Conservation (phyloP, 35 echinoderm and acorn worm species). For the Stichopus chloronotus region DNA sequence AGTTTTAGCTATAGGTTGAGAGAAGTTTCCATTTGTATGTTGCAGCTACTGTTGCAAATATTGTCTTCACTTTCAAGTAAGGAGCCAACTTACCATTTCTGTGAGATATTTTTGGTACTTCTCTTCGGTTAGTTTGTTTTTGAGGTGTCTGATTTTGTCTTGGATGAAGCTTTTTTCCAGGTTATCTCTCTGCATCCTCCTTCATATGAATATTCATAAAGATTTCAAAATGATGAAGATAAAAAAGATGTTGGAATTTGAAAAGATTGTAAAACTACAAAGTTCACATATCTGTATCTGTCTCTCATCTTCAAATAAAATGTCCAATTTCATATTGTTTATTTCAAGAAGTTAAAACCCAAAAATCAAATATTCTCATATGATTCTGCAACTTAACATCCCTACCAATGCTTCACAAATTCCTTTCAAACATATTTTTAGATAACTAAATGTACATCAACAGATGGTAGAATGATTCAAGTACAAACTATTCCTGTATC, state of each 20-base stretch:
- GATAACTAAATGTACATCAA: neutral
- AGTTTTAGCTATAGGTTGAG: too few relatives aligned
- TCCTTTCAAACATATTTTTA: neutral
- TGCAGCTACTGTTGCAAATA: too few relatives aligned
- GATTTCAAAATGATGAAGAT: neutral
- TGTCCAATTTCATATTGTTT: too few relatives aligned
- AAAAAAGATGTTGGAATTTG: neutral
- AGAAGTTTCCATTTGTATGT: too few relatives aligned
- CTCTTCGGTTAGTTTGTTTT: conserved; percentile 6
- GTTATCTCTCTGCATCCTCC: neutral
- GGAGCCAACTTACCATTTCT: neutral
- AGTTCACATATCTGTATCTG: neutral
- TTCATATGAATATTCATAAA: neutral
- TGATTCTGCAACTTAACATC: too few relatives aligned
- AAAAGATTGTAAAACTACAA: neutral
- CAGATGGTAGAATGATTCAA: neutral
- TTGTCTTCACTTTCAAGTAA: too few relatives aligned
- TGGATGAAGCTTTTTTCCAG: neutral
- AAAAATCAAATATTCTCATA: too few relatives aligned
- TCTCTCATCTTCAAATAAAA: neutral
- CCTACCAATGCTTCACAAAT: too few relatives aligned
- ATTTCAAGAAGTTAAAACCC: too few relatives aligned
- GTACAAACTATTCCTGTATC: neutral
- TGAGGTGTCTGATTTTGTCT: neutral
- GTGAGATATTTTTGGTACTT: neutral